Conservation (phyloP, 2,797 vertebrate genomes). For the Catharus ustulatus region DNA sequence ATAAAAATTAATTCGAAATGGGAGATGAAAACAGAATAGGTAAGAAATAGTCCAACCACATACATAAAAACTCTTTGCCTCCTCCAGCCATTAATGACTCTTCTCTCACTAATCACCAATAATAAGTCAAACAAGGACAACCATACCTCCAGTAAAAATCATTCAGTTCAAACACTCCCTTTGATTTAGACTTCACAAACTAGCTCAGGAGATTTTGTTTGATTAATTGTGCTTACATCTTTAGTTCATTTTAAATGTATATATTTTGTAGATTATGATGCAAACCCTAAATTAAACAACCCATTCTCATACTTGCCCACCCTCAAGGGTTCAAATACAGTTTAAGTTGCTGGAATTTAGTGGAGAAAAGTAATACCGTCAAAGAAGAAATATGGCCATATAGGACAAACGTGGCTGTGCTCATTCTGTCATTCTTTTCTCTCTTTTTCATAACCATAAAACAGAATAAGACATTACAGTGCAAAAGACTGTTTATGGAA, state of each 20-base stretch:
- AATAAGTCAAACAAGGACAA: neutral
- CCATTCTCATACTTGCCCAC: neutral
- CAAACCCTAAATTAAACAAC: neutral
- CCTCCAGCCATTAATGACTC: neutral
- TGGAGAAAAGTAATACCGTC: neutral
- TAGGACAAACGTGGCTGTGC: neutral
- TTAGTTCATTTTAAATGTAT: neutral
- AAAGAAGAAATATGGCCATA: neutral
- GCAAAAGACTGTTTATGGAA: neutral
- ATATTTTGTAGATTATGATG: neutral
- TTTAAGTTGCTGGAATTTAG: constrained; percentile 13
- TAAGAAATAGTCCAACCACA: neutral
- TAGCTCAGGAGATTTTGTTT: neutral
- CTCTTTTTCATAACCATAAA: neutral
- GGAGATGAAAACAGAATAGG: neutral
- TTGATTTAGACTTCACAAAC: constrained; percentile 1
- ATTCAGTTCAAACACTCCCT: neutral
- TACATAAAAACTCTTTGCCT: neutral
- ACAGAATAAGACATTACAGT: neutral
- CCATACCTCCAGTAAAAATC: neutral
- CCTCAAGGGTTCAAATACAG: neutral
- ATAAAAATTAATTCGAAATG: neutral
- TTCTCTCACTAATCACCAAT: neutral
- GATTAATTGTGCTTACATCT: neutral
- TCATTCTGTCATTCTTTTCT: constrained; percentile 18